Conservation (phyloP, 2,888 invertebrate species). For the Drymonia ruficornis region DNA sequence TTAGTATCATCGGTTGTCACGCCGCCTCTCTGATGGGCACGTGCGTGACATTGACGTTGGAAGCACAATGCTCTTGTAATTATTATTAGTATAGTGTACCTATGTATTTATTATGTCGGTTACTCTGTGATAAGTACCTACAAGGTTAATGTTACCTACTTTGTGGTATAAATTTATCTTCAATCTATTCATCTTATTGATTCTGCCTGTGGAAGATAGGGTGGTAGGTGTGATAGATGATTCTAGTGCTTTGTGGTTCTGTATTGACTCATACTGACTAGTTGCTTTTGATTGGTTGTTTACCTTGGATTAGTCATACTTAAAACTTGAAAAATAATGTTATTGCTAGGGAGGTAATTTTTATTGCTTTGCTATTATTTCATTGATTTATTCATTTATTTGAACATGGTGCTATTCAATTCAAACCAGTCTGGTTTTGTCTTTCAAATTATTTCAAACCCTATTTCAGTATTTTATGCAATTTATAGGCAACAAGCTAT, state of each 20-base stretch:
- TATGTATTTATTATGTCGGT: background rate
- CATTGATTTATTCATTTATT: too few species aligned
- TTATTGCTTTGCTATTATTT: background rate
- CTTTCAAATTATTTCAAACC: too few species aligned
- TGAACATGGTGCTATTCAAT: too few species aligned
- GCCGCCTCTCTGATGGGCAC: constrained; percentile 51
- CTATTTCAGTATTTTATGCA: too few species aligned
- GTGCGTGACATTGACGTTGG: constrained; percentile 64
- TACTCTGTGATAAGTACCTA: constrained; percentile 1
- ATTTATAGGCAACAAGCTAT: too few species aligned
- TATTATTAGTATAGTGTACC: background rate
- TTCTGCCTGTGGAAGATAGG: background rate
- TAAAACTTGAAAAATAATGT: background rate
- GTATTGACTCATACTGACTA: constrained; percentile 6
- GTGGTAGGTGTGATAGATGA: background rate
- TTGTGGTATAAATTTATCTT: background rate
- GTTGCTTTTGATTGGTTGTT: constrained; percentile 6
- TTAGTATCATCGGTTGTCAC: constrained; percentile 37
- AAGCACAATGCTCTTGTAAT: constrained; percentile 40
- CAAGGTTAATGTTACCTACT: constrained; percentile 15
- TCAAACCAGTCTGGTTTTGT: too few species aligned
- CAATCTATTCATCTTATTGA: background rate
- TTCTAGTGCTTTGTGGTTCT: background rate
- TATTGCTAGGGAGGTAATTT: background rate
- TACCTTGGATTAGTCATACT: constrained; percentile 8